Evolutionary conservation across 2,888 invertebrate species (phyloP).

Genomic region (Latrodectus elegans): DNA sequence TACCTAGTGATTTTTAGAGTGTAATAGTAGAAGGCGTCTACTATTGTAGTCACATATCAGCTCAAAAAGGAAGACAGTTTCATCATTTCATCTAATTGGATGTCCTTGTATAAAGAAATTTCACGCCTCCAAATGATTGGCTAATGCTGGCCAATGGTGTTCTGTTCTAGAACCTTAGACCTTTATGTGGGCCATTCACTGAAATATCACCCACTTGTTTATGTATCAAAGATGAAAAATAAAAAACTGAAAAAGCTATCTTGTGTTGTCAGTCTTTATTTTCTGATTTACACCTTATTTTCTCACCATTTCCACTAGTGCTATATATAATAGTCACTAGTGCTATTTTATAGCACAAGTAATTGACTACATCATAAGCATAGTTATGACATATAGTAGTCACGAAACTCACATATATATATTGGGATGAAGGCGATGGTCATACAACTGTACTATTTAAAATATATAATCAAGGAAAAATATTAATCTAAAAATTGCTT

Average conservation of each 20-base stretch:
- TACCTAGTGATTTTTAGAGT: neutral
- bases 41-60: constrained; percentile 67
- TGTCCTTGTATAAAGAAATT: constrained; percentile 51
- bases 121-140: constrained; percentile 15
- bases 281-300: neutral
- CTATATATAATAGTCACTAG: neutral
- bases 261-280: neutral
- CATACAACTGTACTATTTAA: too few relatives aligned
- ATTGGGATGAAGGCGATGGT: too few relatives aligned
- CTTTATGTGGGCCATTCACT: constrained; percentile 54
- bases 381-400: too few relatives aligned
- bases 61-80: constrained; percentile 34
- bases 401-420: too few relatives aligned
- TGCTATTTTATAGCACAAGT: too few relatives aligned
- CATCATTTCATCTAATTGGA: constrained; percentile 38
- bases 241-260: constrained; percentile 20
- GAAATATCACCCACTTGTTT: constrained; percentile 64
- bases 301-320: neutral
- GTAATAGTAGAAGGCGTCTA: constrained; percentile 49
- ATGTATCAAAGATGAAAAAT: constrained; percentile 58
- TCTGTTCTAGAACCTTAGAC: constrained; percentile 64
- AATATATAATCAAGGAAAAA: too few relatives aligned
- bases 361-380: too few relatives aligned
- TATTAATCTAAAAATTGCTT: too few relatives aligned
- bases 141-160: constrained; percentile 17